phyloP scores from a whole-genome alignment of 2,888 invertebrate species.

The Amorpha juglandis region DNA sequence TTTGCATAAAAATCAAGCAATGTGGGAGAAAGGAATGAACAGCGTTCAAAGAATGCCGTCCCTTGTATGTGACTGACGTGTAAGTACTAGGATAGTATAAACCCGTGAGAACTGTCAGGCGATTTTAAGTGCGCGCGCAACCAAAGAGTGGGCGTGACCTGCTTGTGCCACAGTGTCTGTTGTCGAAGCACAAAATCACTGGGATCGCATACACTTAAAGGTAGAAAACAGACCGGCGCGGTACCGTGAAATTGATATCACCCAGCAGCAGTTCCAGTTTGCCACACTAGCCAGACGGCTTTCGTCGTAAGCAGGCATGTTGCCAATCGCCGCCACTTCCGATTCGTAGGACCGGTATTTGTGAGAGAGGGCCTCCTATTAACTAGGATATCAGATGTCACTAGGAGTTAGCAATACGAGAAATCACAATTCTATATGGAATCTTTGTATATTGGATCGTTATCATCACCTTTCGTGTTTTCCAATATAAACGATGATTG shows the following conservation, averaged over 20 bases:
- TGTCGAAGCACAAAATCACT: slow-evolving; percentile 41
- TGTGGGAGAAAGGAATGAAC: slow-evolving; percentile 22
- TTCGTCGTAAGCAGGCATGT: slow-evolving; percentile 52
- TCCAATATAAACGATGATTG: too few species aligned
- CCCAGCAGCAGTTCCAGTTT: slow-evolving; percentile 6
- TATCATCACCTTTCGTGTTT: too few species aligned
- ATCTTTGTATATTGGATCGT: neutral
- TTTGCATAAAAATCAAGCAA: neutral
- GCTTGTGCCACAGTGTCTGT: slow-evolving; percentile 31
- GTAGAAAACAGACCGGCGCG: neutral
- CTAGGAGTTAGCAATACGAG: slow-evolving; percentile 33
- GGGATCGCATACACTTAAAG: slow-evolving; percentile 34
- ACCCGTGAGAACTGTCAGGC: slow-evolving; percentile 33
- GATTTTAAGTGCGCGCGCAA: slow-evolving; percentile 41
- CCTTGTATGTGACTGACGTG: slow-evolving; percentile 67
- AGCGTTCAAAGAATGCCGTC: slow-evolving; percentile 53
- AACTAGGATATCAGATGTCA: slow-evolving; percentile 58
- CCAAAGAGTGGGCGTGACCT: slow-evolving; percentile 32
- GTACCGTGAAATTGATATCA: slow-evolving; percentile 13
- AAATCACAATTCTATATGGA: neutral
- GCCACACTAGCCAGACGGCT: slow-evolving; percentile 48
- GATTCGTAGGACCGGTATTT: slow-evolving; percentile 55
- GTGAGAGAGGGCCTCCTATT: slow-evolving; percentile 49
- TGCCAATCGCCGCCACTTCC: slow-evolving; percentile 41
- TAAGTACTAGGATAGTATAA: slow-evolving; percentile 62